Base-by-base conservation (phyloP, 2,797 vertebrate species). In the Pseudochirops cupreus region DNA sequence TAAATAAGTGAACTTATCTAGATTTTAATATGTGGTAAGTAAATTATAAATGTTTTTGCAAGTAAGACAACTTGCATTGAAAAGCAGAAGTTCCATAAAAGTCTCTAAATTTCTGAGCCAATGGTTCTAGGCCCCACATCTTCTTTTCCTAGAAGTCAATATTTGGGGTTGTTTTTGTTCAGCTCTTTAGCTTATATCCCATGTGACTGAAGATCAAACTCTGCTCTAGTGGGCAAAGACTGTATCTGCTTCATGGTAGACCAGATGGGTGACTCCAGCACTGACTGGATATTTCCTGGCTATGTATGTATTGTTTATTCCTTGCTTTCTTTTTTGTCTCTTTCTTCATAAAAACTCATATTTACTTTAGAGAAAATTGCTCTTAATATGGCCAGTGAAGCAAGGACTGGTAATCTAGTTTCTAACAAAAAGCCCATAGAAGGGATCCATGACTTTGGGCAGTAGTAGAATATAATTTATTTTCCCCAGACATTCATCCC, bases 261-360 rank as follows among this genome's bases (percentile, higher is more conserved):
- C 96, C 74, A 95, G 97, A 97, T 93, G 39, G 39, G 92, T 1
- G 93, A 96, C 94, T 59, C 94, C 57, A 96, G 59, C 58, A 92
- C 96, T 95, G 93, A 97, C 93, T 24, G 67, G 56, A 94, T 98
- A 92, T 96, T 97, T 97, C 91, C 97, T 94, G 96, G 95, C 96
- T 95, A 97, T 98, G 97, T 97, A 95, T 93, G 97, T 97, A 96
- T 97, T 97, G 96, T 97, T 98, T 97, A 97, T 97, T 97, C 97
- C 96, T 93, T 74, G 96, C 95, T 98, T 97, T 96, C 94, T 95
- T 95, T 93, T 97, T 97, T 97, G 95, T 98, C 98, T 97, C 98
- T 98, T 97, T 98, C 97, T 97, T 98, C 97, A 95, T 0, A 92
- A 97, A 98, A 97, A 97, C 97, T 96, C 96, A 98, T 98, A 94